Evolutionary conservation across 1,140 invertebrate species (phyloP).

Genomic region (Hycleus cichorii): DNA sequence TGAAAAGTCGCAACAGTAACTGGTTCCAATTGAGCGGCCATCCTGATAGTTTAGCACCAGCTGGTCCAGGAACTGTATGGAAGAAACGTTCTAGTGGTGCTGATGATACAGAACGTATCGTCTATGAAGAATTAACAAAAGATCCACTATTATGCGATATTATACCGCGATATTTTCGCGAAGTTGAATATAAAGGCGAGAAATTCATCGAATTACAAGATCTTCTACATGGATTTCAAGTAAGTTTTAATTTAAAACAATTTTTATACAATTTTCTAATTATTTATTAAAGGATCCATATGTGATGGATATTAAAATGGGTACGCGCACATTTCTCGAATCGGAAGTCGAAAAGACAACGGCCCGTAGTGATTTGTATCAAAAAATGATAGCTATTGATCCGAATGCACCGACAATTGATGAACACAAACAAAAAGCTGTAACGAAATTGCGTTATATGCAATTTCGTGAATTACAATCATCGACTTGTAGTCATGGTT

Average conservation of each 20-base stretch:
- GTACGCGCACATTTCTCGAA: slow-evolving; percentile 87
- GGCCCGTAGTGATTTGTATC: slow-evolving; percentile 71
- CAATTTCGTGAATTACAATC: slow-evolving; percentile 90
- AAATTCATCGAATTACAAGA: slow-evolving; percentile 88
- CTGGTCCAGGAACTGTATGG: slow-evolving; percentile 89
- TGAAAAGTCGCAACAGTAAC: slow-evolving; percentile 59
- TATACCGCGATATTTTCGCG: slow-evolving; percentile 79
- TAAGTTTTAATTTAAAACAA: neutral
- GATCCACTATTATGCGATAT: slow-evolving; percentile 68
- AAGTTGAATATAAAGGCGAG: slow-evolving; percentile 79
- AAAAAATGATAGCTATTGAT: slow-evolving; percentile 92
- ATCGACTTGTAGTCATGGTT: slow-evolving; percentile 86
- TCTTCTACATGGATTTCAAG: slow-evolving; percentile 68
- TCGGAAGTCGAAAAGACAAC: slow-evolving; percentile 82
- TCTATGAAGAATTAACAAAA: slow-evolving; percentile 73
- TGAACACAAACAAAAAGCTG: slow-evolving; percentile 68
- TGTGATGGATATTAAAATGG: slow-evolving; percentile 92
- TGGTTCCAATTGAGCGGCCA: slow-evolving; percentile 96
- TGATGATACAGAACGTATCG: slow-evolving; percentile 71
- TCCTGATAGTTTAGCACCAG: slow-evolving; percentile 84
- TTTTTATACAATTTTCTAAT: slow-evolving; percentile 9
- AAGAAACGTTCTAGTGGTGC: slow-evolving; percentile 65
- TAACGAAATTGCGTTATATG: slow-evolving; percentile 93
- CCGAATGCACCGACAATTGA: slow-evolving; percentile 74
- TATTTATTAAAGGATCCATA: slow-evolving; percentile 54